These are phyloP conservation scores for Drosophila nigrodunni DNA, from an alignment of 1,140 invertebrate species.

Conservation along the genomic window DNA sequence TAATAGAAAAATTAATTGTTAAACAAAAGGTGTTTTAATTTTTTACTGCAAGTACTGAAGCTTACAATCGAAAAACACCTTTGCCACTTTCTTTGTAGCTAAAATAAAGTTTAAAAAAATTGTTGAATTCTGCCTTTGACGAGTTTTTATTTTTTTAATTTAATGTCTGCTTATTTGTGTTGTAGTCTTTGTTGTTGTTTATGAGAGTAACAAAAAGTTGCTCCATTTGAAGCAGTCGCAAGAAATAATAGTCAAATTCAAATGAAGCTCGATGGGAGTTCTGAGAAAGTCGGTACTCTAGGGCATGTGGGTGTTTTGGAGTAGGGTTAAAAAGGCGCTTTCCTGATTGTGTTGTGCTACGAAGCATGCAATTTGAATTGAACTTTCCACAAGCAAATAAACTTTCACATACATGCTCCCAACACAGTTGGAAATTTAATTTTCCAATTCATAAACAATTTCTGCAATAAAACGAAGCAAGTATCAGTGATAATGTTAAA, in stretches of 20 bases:
- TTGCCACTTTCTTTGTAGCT: not conserved
- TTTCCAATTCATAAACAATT: slow-evolving; percentile 81
- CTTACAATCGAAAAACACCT: not conserved
- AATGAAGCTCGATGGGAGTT: slow-evolving; percentile 28
- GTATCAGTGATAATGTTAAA: slow-evolving; percentile 72
- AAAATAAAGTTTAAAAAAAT: not conserved
- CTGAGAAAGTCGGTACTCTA: not conserved
- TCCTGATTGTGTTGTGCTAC: slow-evolving; percentile 60
- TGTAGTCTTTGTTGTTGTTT: slow-evolving; percentile 6
- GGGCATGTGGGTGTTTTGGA: not conserved
- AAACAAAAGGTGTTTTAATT: not conserved
- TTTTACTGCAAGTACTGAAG: too few species aligned
- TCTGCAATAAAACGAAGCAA: slow-evolving; percentile 71
- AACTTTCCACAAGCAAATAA: slow-evolving; percentile 76
- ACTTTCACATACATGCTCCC: slow-evolving; percentile 32
- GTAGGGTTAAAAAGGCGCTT: not conserved
- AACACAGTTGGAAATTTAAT: slow-evolving; percentile 69
- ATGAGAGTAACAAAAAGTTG: slow-evolving; percentile 12
- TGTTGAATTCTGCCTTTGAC: not conserved
- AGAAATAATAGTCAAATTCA: slow-evolving; percentile 55
- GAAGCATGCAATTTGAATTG: slow-evolving; percentile 76
- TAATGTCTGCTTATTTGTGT: slow-evolving; percentile 19
- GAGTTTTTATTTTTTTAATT: slow-evolving; percentile 29
- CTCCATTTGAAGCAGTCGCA: slow-evolving; percentile 17
- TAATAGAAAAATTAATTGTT: too few species aligned